Evolutionary conservation across 1,140 invertebrate genomes (phyloP).

Genomic region (Penaeus indicus): DNA sequence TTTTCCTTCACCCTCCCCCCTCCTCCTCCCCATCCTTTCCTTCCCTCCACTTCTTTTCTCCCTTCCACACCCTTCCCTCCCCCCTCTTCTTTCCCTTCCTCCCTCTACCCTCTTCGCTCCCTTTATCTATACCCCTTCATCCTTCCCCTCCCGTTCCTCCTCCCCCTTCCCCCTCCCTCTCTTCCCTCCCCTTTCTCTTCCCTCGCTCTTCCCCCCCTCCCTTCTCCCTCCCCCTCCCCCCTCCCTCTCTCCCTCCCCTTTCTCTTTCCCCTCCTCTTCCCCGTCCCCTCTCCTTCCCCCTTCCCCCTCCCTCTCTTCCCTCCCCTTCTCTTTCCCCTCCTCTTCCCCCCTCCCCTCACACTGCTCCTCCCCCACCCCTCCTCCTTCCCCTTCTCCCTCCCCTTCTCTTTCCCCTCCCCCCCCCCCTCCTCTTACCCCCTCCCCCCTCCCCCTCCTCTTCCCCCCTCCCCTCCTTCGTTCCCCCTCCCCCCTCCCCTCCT

Average conservation of each 20-base stretch:
- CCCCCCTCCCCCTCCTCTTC: slow-evolving; percentile 8
- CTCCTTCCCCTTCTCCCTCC: too few species aligned
- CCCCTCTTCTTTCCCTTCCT: not conserved
- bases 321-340: not conserved
- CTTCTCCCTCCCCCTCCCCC: too few species aligned
- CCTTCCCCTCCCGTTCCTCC: not conserved
- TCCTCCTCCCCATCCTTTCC: too few species aligned
- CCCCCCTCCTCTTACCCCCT: not conserved
- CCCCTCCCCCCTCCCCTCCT: slow-evolving; percentile 8
- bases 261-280: too few species aligned
- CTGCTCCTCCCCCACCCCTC: not conserved
- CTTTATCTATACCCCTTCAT: too few species aligned
- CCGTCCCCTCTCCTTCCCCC: not conserved
- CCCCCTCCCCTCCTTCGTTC: slow-evolving; percentile 1
- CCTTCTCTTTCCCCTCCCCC: not conserved
- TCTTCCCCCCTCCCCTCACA: not conserved
- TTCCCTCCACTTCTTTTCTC: too few species aligned
- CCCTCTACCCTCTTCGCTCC: not conserved
- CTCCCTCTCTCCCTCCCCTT: slow-evolving; percentile 9
- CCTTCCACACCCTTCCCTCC: too few species aligned
- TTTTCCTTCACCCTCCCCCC: too few species aligned
- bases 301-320: too few species aligned
- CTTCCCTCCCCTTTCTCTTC: not conserved
- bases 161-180: not conserved
- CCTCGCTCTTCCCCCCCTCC: not conserved